These are phyloP conservation scores for Calosoma granatense DNA, from an alignment of 1,140 invertebrate species.

Conservation along the genomic window DNA sequence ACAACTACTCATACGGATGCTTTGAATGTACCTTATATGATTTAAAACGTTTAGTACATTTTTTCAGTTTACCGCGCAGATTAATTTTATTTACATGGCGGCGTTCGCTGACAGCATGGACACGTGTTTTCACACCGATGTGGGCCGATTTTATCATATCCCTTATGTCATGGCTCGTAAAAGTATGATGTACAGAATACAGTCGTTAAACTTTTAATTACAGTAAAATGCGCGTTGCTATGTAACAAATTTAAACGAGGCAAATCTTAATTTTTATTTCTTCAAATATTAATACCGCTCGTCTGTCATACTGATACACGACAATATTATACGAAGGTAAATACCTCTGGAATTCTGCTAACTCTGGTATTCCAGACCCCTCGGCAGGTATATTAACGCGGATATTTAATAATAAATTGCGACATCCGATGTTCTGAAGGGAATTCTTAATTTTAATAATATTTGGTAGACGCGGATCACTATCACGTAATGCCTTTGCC, in stretches of 20 bases:
- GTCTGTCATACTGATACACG: constrained; percentile 14
- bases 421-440: background rate
- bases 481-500: background rate
- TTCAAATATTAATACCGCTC: background rate
- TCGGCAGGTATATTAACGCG: too few relatives aligned
- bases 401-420: background rate
- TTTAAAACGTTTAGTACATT: background rate
- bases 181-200: background rate
- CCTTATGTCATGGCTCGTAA: background rate
- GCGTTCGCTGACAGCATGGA: background rate
- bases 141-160: background rate
- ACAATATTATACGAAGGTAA: constrained; percentile 13
- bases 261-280: background rate
- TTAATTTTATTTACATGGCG: background rate
- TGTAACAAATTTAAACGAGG: constrained; percentile 1
- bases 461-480: background rate
- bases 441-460: background rate
- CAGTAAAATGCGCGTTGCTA: constrained; percentile 8
- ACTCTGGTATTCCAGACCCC: too few relatives aligned
- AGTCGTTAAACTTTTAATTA: constrained; percentile 10
- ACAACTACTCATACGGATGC: background rate
- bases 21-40: background rate
- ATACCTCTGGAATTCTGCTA: too few relatives aligned
- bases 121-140: background rate
- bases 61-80: background rate